Evolutionary conservation across 2,797 vertebrate species (phyloP).

Genomic region (Poeciliopsis infans): DNA sequence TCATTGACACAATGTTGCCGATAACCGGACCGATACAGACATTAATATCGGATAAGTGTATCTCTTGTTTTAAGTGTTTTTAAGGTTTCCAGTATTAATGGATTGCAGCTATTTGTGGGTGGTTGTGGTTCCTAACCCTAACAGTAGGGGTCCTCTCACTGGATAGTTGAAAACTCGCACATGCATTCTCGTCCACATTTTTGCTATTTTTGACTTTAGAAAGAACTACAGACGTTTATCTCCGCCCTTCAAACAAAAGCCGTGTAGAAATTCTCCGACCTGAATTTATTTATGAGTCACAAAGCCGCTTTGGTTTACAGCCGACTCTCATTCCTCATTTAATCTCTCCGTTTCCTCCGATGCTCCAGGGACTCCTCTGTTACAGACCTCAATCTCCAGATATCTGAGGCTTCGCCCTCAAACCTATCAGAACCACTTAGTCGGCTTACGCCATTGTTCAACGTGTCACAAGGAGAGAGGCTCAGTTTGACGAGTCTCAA

Average conservation of each 20-base stretch:
- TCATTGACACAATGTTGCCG: too few relatives aligned
- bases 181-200: not conserved
- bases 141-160: not conserved
- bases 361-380: constrained; percentile 59
- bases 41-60: too few relatives aligned
- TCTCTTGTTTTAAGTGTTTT: not conserved
- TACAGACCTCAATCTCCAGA: constrained; percentile 57
- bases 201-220: not conserved
- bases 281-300: constrained; percentile 45
- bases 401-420: constrained; percentile 46
- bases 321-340: constrained; percentile 62
- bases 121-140: not conserved
- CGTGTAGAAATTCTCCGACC: constrained; percentile 41
- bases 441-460: constrained; percentile 64
- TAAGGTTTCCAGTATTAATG: not conserved
- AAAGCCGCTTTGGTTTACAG: constrained; percentile 54
- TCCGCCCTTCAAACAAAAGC: not conserved
- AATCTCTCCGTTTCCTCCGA: constrained; percentile 30
- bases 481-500: constrained; percentile 48
- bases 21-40: too few relatives aligned
- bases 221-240: not conserved
- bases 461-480: constrained; percentile 42
- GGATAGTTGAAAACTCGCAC: not conserved
- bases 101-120: not conserved
- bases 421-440: constrained; percentile 49